Base-by-base conservation (phyloP, 2,888 invertebrate species). In the Watsonalla binaria region DNA sequence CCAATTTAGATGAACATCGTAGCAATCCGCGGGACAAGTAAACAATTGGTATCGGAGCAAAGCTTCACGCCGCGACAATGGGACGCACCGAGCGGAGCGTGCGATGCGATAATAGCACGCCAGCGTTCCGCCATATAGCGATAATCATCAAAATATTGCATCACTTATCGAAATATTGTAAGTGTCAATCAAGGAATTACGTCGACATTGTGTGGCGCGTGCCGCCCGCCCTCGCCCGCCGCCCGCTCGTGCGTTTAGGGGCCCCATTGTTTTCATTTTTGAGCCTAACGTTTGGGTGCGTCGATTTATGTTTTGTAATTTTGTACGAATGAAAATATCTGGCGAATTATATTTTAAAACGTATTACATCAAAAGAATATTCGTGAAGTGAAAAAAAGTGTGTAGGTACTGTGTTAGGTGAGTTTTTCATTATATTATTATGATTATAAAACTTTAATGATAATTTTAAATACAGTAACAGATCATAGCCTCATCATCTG, bases 151-250 rank as follows among this genome's bases (percentile, higher is more conserved):
- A 85, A 90, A 89, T 90, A 91, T 91, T 90, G 91, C 91, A 84
- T 91, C 91, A 91, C 90, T 91, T 90, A 90, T 85, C 84, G 88
- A 87, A 89, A 91, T 91, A 91, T 91, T 91, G 91, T 91, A 91
- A 90, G 85, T 90, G 91, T 91, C 91, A 91, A 91, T 91, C 91
- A 91, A 85, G 82, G 86, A 89, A 91, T 91, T 91, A 91, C 85
- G 85, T 82, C 76, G 59, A 78, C 78, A 90, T 90, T 91, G 90
- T 90, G 60, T 78, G 59, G 76, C 87, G 80, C 80, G 78, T 81
- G 83, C 63, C 74, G 72, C 77, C 77, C 63, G 70, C 53, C 60
- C 57, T 58, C 53, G 72, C 65, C 55, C 73, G 69, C 60, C 37
- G 74, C 72, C 80, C 85, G 82, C 83, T 85, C 79, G 71, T 69